phyloP scores from a whole-genome alignment of 1,140 invertebrate species.

The Aleiodes sp. region DNA sequence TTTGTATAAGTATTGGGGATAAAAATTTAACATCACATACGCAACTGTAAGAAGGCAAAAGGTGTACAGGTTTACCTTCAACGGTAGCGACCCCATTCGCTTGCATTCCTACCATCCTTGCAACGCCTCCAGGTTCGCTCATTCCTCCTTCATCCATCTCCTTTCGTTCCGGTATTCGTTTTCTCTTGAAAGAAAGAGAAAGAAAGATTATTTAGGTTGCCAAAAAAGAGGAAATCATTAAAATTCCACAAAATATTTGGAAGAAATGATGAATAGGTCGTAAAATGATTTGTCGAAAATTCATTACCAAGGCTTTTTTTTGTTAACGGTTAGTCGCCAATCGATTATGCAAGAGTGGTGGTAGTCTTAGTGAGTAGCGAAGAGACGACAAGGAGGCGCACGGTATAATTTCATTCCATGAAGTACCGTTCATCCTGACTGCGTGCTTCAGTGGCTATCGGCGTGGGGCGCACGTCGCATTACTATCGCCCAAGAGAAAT shows the following conservation, averaged over 20 bases:
- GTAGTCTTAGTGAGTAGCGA: constrained; percentile 26
- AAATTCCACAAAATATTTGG: neutral
- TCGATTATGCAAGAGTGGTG: constrained; percentile 49
- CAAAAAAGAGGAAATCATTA: no score
- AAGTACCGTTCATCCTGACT: constrained; percentile 47
- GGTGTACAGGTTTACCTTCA: constrained; percentile 56
- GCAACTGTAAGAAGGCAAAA: constrained; percentile 16
- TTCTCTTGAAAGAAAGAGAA: no score
- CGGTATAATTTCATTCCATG: constrained; percentile 46
- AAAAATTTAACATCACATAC: constrained; percentile 14
- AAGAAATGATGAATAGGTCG: neutral
- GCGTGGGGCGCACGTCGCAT: neutral
- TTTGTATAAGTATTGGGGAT: constrained; percentile 34
- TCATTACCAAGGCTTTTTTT: neutral
- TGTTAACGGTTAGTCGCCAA: constrained; percentile 29
- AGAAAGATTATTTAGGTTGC: no score
- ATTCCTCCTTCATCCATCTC: constrained; percentile 17
- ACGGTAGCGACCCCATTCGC: constrained; percentile 63
- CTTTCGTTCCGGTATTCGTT: neutral
- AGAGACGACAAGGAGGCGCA: neutral
- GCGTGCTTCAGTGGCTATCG: constrained; percentile 43
- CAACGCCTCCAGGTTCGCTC: constrained; percentile 40
- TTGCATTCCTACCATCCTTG: constrained; percentile 50
- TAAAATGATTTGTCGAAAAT: neutral
- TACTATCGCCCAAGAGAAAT: constrained; percentile 9